Conservation (phyloP, 2,113 vertebrate genomes). For the Nesospiza acunhae region DNA sequence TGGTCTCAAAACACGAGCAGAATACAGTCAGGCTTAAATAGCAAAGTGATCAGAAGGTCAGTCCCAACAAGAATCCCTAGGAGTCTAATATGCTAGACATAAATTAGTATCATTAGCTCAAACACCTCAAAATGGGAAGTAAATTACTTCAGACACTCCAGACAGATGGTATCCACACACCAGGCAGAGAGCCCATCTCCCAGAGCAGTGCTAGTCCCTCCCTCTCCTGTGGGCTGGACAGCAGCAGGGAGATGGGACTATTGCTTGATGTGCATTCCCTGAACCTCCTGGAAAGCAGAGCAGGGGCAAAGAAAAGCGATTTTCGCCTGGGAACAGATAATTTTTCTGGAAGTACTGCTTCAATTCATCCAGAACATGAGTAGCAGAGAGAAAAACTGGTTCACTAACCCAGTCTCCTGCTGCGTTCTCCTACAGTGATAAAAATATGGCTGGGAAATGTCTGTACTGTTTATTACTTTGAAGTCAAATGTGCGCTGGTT, state of each 20-base stretch:
- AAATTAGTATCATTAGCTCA: conserved; percentile 44
- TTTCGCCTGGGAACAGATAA: background rate
- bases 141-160: conserved; percentile 35
- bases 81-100: background rate
- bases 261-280: background rate
- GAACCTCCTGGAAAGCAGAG: background rate
- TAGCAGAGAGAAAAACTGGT: background rate
- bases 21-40: conserved; percentile 23
- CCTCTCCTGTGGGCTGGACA: background rate
- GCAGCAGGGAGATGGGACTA: background rate
- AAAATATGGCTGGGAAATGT: conserved; percentile 51
- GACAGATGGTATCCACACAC: background rate
- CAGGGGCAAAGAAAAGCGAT: background rate
- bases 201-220: background rate
- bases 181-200: background rate
- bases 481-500: conserved; percentile 5
- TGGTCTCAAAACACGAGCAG: background rate
- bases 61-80: background rate
- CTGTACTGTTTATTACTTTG: conserved; percentile 51
- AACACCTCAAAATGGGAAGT: conserved; percentile 37
- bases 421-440: background rate
- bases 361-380: background rate
- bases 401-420: background rate
- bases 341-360: conserved; percentile 14
- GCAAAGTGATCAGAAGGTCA: background rate